phyloP scores from a whole-genome alignment of 2,888 invertebrate species.

The Euphydryas editha region DNA sequence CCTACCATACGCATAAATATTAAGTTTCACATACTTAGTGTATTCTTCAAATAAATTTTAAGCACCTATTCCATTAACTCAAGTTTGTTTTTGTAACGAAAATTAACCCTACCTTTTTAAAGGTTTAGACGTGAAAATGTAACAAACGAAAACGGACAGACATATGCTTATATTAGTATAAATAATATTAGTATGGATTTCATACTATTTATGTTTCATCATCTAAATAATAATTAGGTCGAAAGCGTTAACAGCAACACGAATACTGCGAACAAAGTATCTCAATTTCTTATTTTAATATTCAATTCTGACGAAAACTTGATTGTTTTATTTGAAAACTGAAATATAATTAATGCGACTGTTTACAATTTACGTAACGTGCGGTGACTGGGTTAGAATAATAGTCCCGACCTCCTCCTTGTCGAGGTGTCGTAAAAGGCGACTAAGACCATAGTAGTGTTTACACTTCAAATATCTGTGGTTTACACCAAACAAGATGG shows the following conservation, averaged over 20 bases:
- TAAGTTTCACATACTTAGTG: no score
- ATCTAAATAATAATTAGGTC: neutral
- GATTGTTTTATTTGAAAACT: conserved; percentile 3
- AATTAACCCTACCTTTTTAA: no score
- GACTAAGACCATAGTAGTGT: no score
- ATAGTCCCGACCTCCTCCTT: no score
- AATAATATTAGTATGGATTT: neutral
- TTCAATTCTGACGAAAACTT: neutral
- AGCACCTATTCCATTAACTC: no score
- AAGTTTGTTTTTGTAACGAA: no score
- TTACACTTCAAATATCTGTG: no score
- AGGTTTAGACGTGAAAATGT: neutral
- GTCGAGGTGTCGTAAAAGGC: no score
- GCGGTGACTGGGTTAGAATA: no score
- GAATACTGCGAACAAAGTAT: neutral
- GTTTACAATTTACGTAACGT: no score
- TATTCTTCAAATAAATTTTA: neutral
- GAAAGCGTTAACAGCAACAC: neutral
- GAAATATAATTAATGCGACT: conserved; percentile 5
- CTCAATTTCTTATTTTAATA: neutral
- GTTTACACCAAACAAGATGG: no score
- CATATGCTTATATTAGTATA: neutral
- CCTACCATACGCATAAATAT: no score
- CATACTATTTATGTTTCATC: neutral
- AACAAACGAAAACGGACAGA: neutral